Evolutionary conservation across 2,113 vertebrate species (phyloP).

Genomic region (Podarcis raffonei): DNA sequence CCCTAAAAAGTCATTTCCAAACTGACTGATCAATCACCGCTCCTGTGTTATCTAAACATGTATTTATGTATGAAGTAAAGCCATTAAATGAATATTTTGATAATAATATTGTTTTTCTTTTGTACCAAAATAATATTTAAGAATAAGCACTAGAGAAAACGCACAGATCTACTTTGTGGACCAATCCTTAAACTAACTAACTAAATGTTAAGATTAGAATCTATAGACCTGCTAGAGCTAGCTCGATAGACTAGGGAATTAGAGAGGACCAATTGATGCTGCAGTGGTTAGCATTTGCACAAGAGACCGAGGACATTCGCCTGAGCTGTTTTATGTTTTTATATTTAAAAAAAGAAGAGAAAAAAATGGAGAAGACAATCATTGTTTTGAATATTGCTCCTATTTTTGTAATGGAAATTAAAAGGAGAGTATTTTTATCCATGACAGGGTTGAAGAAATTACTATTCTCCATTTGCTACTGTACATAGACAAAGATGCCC

Average conservation of each 20-base stretch:
- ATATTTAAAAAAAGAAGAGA: conserved; percentile 85
- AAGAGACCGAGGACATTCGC: conserved; percentile 84
- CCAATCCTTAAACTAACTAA: conserved; percentile 87
- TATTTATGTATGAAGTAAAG: conserved; percentile 99
- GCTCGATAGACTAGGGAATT: not conserved
- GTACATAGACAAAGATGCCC: conserved; percentile 89
- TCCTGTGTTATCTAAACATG: conserved; percentile 96
- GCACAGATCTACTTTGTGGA: conserved; percentile 94
- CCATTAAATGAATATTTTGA: conserved; percentile 99
- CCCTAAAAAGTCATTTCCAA: conserved; percentile 86
- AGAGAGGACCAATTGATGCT: conserved; percentile 62
- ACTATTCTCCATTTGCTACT: conserved; percentile 90
- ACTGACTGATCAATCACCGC: conserved; percentile 90
- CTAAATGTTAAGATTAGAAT: conserved; percentile 83
- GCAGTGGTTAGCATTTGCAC: conserved; percentile 78
- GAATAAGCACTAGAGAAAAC: conserved; percentile 89
- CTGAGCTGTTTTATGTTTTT: conserved; percentile 92
- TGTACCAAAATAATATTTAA: conserved; percentile 79
- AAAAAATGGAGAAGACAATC: conserved; percentile 89
- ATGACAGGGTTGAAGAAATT: conserved; percentile 91
- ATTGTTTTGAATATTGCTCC: conserved; percentile 95
- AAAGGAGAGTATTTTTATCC: conserved; percentile 98
- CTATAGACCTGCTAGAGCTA: conserved; percentile 74
- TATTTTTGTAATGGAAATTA: conserved; percentile 96
- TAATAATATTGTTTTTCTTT: conserved; percentile 98